These are phyloP conservation scores for Oreochromis spilurus DNA, from an alignment of 2,113 vertebrate species.

Conservation along the genomic window DNA sequence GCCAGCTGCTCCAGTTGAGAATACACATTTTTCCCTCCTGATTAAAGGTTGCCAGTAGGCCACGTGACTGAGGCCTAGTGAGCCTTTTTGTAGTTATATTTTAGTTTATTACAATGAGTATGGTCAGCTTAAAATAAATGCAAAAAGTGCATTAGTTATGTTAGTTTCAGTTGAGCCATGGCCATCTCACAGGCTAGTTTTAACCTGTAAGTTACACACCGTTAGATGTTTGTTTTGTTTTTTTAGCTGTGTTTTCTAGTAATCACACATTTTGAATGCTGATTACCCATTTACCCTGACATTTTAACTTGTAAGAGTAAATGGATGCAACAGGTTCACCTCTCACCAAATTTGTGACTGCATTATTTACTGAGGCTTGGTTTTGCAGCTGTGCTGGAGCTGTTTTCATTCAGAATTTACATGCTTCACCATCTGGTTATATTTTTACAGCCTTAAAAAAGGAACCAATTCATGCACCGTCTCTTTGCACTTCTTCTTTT, in stretches of 20 bases:
- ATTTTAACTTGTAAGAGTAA: neutral
- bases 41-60: neutral
- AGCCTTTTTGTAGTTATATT: neutral
- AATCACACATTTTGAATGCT: neutral
- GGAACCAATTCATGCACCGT: conserved; percentile 4
- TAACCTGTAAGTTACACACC: neutral
- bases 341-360: neutral
- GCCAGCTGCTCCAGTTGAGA: neutral
- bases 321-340: neutral
- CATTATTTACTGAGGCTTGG: neutral
- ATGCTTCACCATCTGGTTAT: neutral
- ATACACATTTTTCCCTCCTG: neutral
- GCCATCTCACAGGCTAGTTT: neutral
- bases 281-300: neutral
- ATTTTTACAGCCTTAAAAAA: conserved; percentile 5
- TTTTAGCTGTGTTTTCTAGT: neutral
- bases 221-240: neutral
- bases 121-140: neutral
- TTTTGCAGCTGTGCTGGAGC: neutral
- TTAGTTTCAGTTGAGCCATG: neutral
- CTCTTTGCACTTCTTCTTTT: conserved; percentile 21
- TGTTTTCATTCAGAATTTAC: conserved; percentile 12
- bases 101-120: neutral
- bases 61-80: neutral
- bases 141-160: neutral